Conservation (phyloP, 2,888 invertebrate genomes). For the Stictocephala bisonia region DNA sequence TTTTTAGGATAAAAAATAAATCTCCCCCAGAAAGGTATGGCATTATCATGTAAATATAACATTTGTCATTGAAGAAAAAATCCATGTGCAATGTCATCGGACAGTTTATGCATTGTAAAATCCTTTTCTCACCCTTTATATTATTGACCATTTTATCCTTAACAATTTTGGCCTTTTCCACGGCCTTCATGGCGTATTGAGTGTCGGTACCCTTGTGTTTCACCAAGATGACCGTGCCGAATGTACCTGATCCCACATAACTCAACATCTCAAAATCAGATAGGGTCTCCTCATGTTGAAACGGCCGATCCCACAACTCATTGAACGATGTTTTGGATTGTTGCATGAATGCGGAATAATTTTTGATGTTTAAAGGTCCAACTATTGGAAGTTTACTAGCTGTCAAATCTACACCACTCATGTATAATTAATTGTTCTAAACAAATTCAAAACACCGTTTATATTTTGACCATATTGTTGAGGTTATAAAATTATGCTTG, state of each 20-base stretch:
- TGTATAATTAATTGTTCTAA: no score
- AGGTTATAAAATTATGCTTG: no score
- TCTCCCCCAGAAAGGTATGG: slow-evolving; percentile 90
- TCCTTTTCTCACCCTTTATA: slow-evolving; percentile 79
- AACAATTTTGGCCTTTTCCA: slow-evolving; percentile 73
- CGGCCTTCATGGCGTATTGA: slow-evolving; percentile 72
- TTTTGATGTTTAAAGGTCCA: slow-evolving; percentile 1
- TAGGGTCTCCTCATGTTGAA: not conserved
- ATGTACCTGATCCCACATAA: slow-evolving; percentile 69
- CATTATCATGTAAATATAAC: slow-evolving; percentile 85
- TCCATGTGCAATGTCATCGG: slow-evolving; percentile 90
- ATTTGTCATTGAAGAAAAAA: slow-evolving; percentile 87
- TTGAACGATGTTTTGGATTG: not conserved
- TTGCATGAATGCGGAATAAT: not conserved
- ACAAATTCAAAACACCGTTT: no score
- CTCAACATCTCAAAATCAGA: not conserved
- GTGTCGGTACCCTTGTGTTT: slow-evolving; percentile 67
- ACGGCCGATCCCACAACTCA: not conserved
- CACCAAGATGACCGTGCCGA: slow-evolving; percentile 73
- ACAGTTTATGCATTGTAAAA: slow-evolving; percentile 87
- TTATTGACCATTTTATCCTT: slow-evolving; percentile 75
- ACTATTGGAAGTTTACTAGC: not conserved
- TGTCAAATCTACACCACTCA: no score
- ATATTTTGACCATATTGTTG: no score
- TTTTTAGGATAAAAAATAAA: slow-evolving; percentile 83